phyloP scores from a whole-genome alignment of 2,888 invertebrate genomes.

The Psylliodes chrysocephalus region DNA sequence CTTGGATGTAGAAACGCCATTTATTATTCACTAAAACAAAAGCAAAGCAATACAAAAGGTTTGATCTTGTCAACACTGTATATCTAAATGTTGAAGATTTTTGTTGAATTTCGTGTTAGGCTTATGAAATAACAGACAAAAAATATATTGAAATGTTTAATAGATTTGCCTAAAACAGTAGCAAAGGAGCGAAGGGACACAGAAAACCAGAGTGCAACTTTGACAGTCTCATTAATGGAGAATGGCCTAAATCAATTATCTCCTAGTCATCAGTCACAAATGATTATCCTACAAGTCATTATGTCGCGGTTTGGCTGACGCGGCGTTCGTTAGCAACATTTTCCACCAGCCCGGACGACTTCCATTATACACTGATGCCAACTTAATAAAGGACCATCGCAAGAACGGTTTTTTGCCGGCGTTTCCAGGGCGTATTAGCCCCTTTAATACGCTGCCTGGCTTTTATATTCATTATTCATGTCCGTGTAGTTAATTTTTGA shows the following conservation, averaged over 20 bases:
- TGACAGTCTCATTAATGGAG: slow-evolving; percentile 54
- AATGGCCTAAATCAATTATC: slow-evolving; percentile 59
- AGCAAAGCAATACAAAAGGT: no score
- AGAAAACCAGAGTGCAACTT: slow-evolving; percentile 18
- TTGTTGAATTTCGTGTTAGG: no score
- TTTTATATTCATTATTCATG: slow-evolving; percentile 34
- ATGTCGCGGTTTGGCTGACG: slow-evolving; percentile 55
- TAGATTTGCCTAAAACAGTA: neutral
- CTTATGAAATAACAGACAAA: no score
- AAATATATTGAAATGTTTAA: no score
- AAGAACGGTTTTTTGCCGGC: slow-evolving; percentile 24
- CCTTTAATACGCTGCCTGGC: slow-evolving; percentile 31
- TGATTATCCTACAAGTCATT: slow-evolving; percentile 59
- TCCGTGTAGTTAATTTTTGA: slow-evolving; percentile 27
- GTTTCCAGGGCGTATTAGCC: slow-evolving; percentile 29
- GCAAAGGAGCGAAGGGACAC: neutral
- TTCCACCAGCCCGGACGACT: slow-evolving; percentile 31
- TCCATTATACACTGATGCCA: slow-evolving; percentile 35
- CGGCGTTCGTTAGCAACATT: slow-evolving; percentile 56
- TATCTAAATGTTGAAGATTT: no score
- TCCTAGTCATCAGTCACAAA: slow-evolving; percentile 58
- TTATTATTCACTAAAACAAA: no score
- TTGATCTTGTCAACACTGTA: no score
- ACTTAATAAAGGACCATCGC: slow-evolving; percentile 33
- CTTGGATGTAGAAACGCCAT: no score